Conservation (phyloP, 2,797 vertebrate species). For the Catamblyrhynchus diadema region DNA sequence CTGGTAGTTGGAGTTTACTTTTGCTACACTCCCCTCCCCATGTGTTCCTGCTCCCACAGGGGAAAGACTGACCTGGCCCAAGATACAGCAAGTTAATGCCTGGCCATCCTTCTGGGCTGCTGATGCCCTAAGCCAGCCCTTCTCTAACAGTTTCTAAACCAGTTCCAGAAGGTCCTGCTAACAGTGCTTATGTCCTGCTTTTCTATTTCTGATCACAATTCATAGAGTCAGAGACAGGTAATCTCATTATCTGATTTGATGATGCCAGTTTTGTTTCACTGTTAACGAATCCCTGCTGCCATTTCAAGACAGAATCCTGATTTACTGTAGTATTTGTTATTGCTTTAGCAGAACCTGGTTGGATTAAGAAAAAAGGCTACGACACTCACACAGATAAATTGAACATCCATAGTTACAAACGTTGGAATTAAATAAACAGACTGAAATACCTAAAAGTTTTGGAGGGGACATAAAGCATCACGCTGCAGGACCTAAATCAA, state of each 20-base stretch:
- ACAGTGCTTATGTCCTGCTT: neutral
- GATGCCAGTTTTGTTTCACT: constrained; percentile 18
- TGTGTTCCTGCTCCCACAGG: neutral
- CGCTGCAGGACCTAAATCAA: constrained; percentile 32
- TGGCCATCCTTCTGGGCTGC: neutral
- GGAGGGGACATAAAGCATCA: neutral
- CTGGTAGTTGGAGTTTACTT: neutral
- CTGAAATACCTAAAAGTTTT: constrained; percentile 31
- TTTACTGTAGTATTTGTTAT: constrained; percentile 35
- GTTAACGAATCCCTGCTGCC: constrained; percentile 26
- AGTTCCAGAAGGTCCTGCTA: constrained; percentile 13
- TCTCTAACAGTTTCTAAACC: neutral
- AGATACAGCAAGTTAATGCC: neutral
- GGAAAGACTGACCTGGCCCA: neutral
- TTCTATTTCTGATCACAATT: constrained; percentile 50
- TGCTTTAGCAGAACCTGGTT: constrained; percentile 41
- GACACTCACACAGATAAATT: constrained; percentile 24
- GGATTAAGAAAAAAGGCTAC: constrained; percentile 34
- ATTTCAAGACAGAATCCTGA: constrained; percentile 39
- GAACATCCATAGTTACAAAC: constrained; percentile 20
- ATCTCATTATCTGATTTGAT: constrained; percentile 31
- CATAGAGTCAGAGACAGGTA: constrained; percentile 29
- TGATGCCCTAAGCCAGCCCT: neutral
- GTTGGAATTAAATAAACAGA: constrained; percentile 57
- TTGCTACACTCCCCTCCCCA: neutral